phyloP scores from a whole-genome alignment of 2,797 vertebrate genomes.

The Okamejei kenojei region DNA sequence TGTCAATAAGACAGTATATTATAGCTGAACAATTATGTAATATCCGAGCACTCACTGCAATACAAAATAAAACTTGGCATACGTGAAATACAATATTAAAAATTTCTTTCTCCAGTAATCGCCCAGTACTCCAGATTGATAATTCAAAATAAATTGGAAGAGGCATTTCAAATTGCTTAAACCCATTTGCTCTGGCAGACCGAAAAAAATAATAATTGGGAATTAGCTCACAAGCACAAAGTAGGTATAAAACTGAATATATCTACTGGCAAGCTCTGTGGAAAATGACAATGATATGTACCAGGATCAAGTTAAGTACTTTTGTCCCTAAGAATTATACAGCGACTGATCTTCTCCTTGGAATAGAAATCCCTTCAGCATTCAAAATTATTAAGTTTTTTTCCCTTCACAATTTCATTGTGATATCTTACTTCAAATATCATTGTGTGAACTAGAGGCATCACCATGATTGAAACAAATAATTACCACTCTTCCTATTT shows the following conservation, averaged over 20 bases:
- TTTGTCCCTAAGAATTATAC: not conserved
- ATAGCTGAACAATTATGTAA: not conserved
- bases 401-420: not conserved
- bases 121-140: not conserved
- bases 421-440: not conserved
- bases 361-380: not conserved
- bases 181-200: not conserved
- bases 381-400: not conserved
- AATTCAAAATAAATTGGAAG: not conserved
- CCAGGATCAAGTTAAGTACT: constrained; percentile 1
- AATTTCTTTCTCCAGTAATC: not conserved
- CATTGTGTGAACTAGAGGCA: not conserved
- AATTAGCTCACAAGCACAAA: not conserved
- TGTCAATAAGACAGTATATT: not conserved
- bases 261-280: not conserved
- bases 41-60: not conserved
- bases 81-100: not conserved
- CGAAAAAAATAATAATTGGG: not conserved
- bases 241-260: not conserved
- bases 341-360: not conserved
- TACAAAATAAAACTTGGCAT: not conserved
- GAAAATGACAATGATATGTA: not conserved
- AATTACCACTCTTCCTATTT: no score
- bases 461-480: not conserved
- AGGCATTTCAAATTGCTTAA: not conserved